Base-by-base conservation (phyloP, 1,140 invertebrate species). In the Monochamus saltuarius region DNA sequence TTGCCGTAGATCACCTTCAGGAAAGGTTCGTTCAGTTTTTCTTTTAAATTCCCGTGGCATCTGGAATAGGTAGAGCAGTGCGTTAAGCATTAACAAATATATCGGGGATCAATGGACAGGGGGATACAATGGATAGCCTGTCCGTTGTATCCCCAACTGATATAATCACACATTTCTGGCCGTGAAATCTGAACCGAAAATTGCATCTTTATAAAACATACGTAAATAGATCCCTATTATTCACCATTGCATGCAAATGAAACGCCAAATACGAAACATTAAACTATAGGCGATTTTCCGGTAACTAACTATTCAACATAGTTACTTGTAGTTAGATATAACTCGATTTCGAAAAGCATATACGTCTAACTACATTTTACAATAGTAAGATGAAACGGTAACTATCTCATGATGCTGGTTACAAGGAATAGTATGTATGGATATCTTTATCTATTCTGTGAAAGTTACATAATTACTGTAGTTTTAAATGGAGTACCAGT, bases 1-100 rank as follows among this genome's bases (percentile, higher is more conserved):
- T 8, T 49, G 46, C 46, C n/a, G 46, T 22, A 49, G 17, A 49
- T 49, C 46, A 49, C 46, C 46, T 49, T 49, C 46, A 22, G 46
- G 46, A 49, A 49, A 49, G 16, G 46, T 22, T 22, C 46, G 16
- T 10, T 49, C 14, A 22, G 46, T 49, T 49, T 16, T 19, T 29
- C n/a, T 34, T 49, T 49, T 49, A 9, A 49, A 49, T 22, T 6
- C 8, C 17, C 45, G 45, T 46, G 45, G 45, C 13, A 46, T 46
- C 7, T 46, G 19, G 7, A 46, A 46, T 46, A 46, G 19, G 17
- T 7, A 14, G 19, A 14, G 10, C 11, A 11, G 8, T 46, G 7
- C 4, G 45, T 46, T 46, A 46, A 8, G 19, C n/a, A 46, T n/a
- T 14, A 10, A 40, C 38, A 40, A 40, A 14, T 14, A 40, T 40